Base-by-base conservation (phyloP, 2,888 invertebrate species). In the Lysandra coridon region DNA sequence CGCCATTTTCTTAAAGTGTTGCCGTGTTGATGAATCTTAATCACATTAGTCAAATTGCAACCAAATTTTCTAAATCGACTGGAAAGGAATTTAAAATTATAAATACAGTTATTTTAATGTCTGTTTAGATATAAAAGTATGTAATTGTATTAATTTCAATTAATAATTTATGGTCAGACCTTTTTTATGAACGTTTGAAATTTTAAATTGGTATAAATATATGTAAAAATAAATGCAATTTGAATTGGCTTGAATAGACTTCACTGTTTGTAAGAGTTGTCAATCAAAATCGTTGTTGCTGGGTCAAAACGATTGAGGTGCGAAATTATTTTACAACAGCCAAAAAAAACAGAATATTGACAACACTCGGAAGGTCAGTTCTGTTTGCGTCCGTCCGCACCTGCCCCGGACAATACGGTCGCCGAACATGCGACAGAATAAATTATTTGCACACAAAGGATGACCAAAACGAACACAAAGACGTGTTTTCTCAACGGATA, bases 391-490 rank as follows among this genome's bases (percentile, higher is more conserved):
- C 87, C 86, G 84, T 62, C 83, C 82, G 82, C 92, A 92, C 93
- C 93, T 92, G 92, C 91, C 86, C 83, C 79, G 93, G 92, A 93
- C 93, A 93, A 93, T 91, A 90, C 83, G 88, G 89, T 84, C 81
- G 83, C 83, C 84, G 83, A 85, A 87, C 91, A 88, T 89, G 88
- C 89, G 88, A 88, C 89, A 85, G 89, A 90, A 92, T 92, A 92
- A 89, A 91, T 91, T 91, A 90, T 86, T 84, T 83, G 84, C 85
- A 85, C 87, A 93, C 92, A 91, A 92, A 88, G 88, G 87, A 82
- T 86, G 87, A 87, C 89, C 87, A 83, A 57, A 84, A 84, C 85
- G 84, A 82, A 83, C 81, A 91, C 87, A 92, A 88, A 85, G 85
- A 86, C 83, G 82, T 93, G 92, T 93, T 94, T 93, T 93, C 93